A percentile compares a stretch with the other conserved stretches of the same genome.
Evolutionary conservation across 2,797 vertebrate species (phyloP).

Genomic region (Melanotaenia trifasciata): DNA sequence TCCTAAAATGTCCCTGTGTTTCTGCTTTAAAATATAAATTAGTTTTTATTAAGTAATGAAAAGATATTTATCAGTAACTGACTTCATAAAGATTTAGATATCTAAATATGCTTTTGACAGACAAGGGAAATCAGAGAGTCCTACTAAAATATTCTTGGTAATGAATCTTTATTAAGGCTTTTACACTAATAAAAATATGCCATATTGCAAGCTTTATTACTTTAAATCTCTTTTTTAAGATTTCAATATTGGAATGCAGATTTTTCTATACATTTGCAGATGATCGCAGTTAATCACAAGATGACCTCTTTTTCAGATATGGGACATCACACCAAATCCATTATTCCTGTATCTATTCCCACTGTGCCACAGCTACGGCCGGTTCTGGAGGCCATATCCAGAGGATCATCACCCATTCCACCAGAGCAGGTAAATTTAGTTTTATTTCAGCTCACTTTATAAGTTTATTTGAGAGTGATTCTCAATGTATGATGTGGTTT

Average conservation of each 20-base stretch:
- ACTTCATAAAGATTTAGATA: slow-evolving; percentile 10
- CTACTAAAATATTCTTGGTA: background rate
- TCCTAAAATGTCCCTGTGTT: background rate
- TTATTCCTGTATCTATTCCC: slow-evolving; percentile 88
- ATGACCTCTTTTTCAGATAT: slow-evolving; percentile 80
- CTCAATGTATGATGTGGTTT: background rate
- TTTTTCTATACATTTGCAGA: slow-evolving; percentile 2
- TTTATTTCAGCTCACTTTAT: background rate
- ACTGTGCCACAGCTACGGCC: slow-evolving; percentile 91
- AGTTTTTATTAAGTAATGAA: background rate
- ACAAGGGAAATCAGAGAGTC: background rate
- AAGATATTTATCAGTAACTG: background rate
- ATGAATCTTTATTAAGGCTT: background rate
- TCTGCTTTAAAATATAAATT: too few relatives aligned
- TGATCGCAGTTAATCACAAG: slow-evolving; percentile 3
- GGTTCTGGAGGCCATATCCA: slow-evolving; percentile 86
- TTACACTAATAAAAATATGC: background rate
- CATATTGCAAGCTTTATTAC: background rate
- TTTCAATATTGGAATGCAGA: background rate
- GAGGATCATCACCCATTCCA: slow-evolving; percentile 90
- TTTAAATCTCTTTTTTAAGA: background rate
- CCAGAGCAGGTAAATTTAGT: slow-evolving; percentile 88
- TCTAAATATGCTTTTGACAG: background rate
- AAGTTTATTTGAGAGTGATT: background rate
- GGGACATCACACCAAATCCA: slow-evolving; percentile 86